phyloP scores from a whole-genome alignment of 1,140 invertebrate species.

The Oedothorax gibbosus region DNA sequence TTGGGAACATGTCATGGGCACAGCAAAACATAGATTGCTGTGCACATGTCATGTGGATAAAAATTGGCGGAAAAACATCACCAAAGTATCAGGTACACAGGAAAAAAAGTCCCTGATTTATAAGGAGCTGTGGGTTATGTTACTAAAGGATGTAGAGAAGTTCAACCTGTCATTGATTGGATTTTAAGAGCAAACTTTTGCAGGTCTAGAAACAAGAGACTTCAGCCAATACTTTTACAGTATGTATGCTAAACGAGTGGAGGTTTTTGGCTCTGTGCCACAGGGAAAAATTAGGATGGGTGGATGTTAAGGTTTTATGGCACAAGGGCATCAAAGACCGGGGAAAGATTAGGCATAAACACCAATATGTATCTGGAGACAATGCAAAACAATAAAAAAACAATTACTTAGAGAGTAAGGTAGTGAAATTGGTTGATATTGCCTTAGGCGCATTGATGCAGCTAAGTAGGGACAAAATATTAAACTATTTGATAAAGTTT shows the following conservation, averaged over 20 bases:
- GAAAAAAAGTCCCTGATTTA: constrained; percentile 29
- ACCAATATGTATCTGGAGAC: constrained; percentile 50
- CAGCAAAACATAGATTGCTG: neutral
- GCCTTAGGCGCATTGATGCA: constrained; percentile 65
- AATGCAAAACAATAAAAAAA: constrained; percentile 31
- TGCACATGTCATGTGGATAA: constrained; percentile 49
- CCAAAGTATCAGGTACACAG: constrained; percentile 7
- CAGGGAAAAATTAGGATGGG: no score
- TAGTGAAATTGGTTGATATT: constrained; percentile 21
- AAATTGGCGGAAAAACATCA: constrained; percentile 28
- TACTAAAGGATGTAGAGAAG: constrained; percentile 2
- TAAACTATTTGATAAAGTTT: constrained; percentile 68
- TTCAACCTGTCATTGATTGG: constrained; percentile 6
- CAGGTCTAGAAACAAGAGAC: constrained; percentile 23
- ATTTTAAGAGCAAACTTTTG: neutral
- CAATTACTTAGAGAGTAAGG: constrained; percentile 27
- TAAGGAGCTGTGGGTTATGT: constrained; percentile 6
- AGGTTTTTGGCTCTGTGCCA: constrained; percentile 27
- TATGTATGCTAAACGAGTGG: constrained; percentile 6
- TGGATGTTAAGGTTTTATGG: no score
- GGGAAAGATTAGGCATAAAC: constrained; percentile 28
- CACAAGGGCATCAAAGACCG: no score
- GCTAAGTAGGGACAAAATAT: constrained; percentile 73
- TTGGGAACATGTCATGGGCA: constrained; percentile 16
- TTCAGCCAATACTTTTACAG: constrained; percentile 37